phyloP scores from a whole-genome alignment of 2,797 vertebrate species.

The Toxotes lorentzi region DNA sequence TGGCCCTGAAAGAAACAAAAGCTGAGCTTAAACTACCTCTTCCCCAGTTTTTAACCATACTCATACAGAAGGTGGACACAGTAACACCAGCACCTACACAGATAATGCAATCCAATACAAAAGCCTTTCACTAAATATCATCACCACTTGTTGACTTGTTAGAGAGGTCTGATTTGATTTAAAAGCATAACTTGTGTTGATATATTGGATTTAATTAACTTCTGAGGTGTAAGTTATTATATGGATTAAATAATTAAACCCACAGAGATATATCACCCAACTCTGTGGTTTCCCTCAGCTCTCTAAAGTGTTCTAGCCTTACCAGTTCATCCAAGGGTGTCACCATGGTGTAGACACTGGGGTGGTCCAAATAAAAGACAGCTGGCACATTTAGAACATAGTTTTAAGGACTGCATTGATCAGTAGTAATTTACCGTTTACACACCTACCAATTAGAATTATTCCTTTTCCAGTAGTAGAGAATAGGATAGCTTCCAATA shows the following conservation, averaged over 20 bases:
- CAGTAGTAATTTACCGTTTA: too few relatives aligned
- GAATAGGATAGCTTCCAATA: too few relatives aligned
- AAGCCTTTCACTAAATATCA: not conserved
- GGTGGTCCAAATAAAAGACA: too few relatives aligned
- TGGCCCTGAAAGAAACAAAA: conserved; percentile 3
- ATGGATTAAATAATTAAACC: not conserved
- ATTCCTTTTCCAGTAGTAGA: too few relatives aligned
- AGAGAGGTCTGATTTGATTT: not conserved
- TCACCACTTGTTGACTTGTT: not conserved
- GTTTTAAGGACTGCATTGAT: too few relatives aligned
- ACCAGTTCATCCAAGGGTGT: too few relatives aligned
- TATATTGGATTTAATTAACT: not conserved
- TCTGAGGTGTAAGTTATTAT: not conserved
- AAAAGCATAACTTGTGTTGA: not conserved
- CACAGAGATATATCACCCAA: too few relatives aligned
- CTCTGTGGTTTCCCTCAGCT: too few relatives aligned
- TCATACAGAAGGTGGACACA: not conserved
- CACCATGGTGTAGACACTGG: too few relatives aligned
- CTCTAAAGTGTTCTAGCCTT: too few relatives aligned
- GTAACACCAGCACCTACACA: not conserved
- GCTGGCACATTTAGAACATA: too few relatives aligned
- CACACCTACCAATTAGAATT: too few relatives aligned
- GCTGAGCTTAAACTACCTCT: not conserved
- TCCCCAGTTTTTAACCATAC: not conserved
- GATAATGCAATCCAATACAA: not conserved